A percentile compares a stretch with the other conserved stretches of the same genome.
Evolutionary conservation across 2,797 vertebrate species (phyloP).

Genomic region (Naso thynnoides): DNA sequence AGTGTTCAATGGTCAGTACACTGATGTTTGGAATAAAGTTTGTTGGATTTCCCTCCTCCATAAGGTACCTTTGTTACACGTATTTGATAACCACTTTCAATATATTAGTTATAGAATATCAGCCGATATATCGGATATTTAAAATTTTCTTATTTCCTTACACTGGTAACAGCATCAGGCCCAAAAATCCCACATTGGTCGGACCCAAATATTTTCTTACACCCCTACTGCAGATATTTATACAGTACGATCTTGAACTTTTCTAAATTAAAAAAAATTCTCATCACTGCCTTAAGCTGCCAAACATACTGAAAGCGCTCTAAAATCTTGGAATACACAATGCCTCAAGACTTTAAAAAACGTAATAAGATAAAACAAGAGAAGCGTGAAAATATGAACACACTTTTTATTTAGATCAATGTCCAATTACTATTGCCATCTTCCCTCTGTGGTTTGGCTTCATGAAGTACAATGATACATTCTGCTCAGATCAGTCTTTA

Average conservation of each 20-base stretch:
- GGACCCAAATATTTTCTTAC: too few relatives aligned
- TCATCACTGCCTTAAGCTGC: background rate
- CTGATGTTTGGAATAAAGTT: too few relatives aligned
- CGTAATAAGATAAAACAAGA: slow-evolving; percentile 30
- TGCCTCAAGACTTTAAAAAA: slow-evolving; percentile 1
- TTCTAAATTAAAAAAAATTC: background rate
- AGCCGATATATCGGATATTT: too few relatives aligned
- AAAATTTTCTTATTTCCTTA: too few relatives aligned
- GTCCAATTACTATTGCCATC: slow-evolving; percentile 51
- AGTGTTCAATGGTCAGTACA: too few relatives aligned
- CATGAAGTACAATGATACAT: slow-evolving; percentile 50
- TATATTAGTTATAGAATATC: too few relatives aligned
- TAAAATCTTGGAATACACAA: slow-evolving; percentile 6
- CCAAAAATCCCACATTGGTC: too few relatives aligned
- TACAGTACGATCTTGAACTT: too few relatives aligned
- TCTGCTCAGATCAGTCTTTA: slow-evolving; percentile 54
- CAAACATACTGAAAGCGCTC: slow-evolving; percentile 7
- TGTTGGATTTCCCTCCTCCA: too few relatives aligned
- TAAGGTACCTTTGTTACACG: too few relatives aligned
- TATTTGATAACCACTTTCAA: too few relatives aligned
- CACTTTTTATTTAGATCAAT: slow-evolving; percentile 26
- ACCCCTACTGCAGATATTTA: background rate
- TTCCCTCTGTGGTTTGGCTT: slow-evolving; percentile 35
- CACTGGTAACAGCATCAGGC: too few relatives aligned
- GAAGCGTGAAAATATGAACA: background rate